These are phyloP conservation scores for Synanthedon myopaeformis DNA, from an alignment of 2,888 invertebrate genomes.

Conservation along the genomic window DNA sequence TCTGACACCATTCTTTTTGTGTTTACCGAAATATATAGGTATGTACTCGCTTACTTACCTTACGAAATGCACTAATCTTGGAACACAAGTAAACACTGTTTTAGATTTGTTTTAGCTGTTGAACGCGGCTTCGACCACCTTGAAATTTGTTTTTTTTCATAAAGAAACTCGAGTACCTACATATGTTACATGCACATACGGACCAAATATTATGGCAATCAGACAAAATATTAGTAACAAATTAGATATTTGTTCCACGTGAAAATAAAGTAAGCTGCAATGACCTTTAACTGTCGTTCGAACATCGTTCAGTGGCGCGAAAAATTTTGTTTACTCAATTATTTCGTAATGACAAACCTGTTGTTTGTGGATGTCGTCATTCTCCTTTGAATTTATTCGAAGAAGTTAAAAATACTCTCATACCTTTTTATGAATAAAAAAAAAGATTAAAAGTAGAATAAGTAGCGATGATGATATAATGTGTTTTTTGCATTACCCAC, in stretches of 20 bases:
- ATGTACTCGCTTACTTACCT: neutral
- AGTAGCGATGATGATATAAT: neutral
- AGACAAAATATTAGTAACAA: neutral
- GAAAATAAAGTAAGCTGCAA: conserved; percentile 20
- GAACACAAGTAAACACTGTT: no score
- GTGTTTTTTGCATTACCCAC: neutral
- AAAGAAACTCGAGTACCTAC: neutral
- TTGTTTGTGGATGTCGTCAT: conserved; percentile 26
- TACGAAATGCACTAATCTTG: neutral
- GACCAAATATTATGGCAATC: neutral
- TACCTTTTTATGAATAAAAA: neutral
- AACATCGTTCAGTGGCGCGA: conserved; percentile 33
- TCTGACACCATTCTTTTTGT: conserved; percentile 10
- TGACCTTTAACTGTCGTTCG: conserved; percentile 32
- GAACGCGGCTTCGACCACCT: neutral
- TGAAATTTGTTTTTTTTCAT: neutral
- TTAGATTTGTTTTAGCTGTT: neutral
- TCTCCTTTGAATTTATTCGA: neutral
- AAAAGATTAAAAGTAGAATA: neutral
- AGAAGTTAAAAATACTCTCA: neutral
- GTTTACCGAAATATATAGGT: conserved; percentile 2
- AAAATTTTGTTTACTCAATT: conserved; percentile 37
- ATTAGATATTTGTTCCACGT: conserved; percentile 9
- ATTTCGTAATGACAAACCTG: conserved; percentile 40
- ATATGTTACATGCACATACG: no score